Evolutionary conservation across 2,797 vertebrate species (phyloP).

Genomic region (Spinus pinus): DNA sequence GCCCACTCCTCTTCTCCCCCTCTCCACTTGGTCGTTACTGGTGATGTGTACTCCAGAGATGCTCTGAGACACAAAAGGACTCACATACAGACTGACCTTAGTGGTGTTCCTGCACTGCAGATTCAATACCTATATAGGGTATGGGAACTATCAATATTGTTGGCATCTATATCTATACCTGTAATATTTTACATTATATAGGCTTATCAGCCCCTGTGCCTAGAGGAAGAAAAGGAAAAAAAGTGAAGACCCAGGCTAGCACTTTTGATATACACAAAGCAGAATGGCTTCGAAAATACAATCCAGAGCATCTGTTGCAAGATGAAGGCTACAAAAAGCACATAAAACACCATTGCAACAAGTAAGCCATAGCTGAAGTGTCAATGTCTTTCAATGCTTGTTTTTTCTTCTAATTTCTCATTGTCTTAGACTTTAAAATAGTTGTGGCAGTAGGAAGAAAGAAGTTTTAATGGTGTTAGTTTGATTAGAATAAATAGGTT

Average conservation of each 20-base stretch:
- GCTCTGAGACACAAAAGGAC: not conserved
- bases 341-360: slow-evolving; percentile 99
- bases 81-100: not conserved
- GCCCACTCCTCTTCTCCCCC: not conserved
- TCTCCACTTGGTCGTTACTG: not conserved
- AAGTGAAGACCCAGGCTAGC: slow-evolving; percentile 95
- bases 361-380: slow-evolving; percentile 79
- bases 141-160: not conserved
- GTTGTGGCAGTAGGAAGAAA: not conserved
- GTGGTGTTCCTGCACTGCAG: not conserved
- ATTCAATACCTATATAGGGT: not conserved
- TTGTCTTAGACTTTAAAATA: not conserved
- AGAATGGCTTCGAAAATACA: slow-evolving; percentile 97
- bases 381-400: not conserved
- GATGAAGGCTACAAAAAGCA: slow-evolving; percentile 99
- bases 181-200: slow-evolving; percentile 53
- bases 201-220: slow-evolving; percentile 96
- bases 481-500: not conserved
- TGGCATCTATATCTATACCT: not conserved
- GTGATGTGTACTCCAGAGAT: not conserved
- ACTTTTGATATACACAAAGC: slow-evolving; percentile 99
- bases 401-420: not conserved
- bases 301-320: slow-evolving; percentile 96
- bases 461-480: not conserved
- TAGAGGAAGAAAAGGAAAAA: slow-evolving; percentile 96